These are phyloP conservation scores for Siniperca knerii DNA, from an alignment of 2,113 vertebrate species.

Conservation along the genomic window DNA sequence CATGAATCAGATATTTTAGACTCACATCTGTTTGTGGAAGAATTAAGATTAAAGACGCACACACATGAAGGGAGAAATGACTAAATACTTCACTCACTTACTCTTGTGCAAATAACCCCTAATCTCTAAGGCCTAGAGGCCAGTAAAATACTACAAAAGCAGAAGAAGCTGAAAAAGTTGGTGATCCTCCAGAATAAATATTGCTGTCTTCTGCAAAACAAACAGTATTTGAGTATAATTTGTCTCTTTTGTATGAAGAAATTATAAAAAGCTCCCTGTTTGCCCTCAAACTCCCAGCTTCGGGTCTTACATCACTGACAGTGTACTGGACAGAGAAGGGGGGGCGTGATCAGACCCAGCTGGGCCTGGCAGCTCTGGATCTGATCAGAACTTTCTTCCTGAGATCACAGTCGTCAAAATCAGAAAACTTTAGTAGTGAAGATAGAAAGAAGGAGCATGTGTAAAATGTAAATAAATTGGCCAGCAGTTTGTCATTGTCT, in stretches of 20 bases:
- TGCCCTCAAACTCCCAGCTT: neutral
- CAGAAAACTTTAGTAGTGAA: neutral
- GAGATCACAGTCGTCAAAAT: neutral
- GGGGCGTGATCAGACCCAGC: conserved; percentile 22
- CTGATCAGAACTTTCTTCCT: conserved; percentile 4
- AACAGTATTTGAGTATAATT: neutral
- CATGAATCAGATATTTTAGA: neutral
- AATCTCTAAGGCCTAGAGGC: neutral
- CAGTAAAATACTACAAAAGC: neutral
- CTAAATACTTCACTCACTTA: neutral
- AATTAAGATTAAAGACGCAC: neutral
- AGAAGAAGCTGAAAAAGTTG: neutral
- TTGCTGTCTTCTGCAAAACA: neutral
- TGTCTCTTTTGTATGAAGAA: neutral
- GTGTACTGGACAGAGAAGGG: neutral
- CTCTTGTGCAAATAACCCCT: neutral
- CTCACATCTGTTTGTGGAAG: neutral
- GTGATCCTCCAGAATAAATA: neutral
- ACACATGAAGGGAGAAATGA: neutral
- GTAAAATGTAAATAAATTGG: conserved; percentile 20
- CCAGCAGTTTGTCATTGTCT: conserved; percentile 33
- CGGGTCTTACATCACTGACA: conserved; percentile 3
- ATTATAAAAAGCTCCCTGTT: neutral
- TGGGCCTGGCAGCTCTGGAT: conserved; percentile 17
- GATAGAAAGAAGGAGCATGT: neutral